These are phyloP conservation scores for Vanessa cardui DNA, from an alignment of 2,888 invertebrate genomes.

Conservation along the genomic window DNA sequence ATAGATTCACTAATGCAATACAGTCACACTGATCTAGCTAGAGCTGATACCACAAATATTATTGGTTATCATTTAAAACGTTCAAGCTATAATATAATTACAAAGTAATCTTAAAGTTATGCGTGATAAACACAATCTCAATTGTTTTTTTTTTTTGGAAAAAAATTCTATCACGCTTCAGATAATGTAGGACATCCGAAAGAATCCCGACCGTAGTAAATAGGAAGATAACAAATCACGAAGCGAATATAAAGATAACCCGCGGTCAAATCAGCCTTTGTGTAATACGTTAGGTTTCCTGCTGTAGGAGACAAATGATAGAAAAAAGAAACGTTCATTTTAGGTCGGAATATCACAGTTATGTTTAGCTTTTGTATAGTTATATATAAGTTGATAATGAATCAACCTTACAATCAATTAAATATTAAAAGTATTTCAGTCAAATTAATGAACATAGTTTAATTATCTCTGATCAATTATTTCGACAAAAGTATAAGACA, in stretches of 20 bases:
- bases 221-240: constrained; percentile 27
- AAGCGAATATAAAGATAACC: constrained; percentile 32
- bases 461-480: too few relatives aligned
- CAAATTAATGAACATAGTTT: too few relatives aligned
- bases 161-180: constrained; percentile 22
- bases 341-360: background rate
- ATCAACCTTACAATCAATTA: too few relatives aligned
- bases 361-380: too few relatives aligned
- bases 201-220: constrained; percentile 21
- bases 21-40: too few relatives aligned
- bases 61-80: too few relatives aligned
- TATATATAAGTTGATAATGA: too few relatives aligned
- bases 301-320: background rate
- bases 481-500: too few relatives aligned
- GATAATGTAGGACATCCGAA: constrained; percentile 28
- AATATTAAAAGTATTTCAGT: too few relatives aligned
- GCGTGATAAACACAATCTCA: background rate
- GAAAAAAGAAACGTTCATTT: background rate
- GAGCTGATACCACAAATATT: too few relatives aligned
- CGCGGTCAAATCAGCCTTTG: constrained; percentile 20
- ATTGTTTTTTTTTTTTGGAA: too few relatives aligned
- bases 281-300: constrained; percentile 6
- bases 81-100: background rate
- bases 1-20: too few relatives aligned
- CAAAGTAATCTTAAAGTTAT: background rate